These are phyloP conservation scores for Lasiommata megera DNA, from an alignment of 2,888 invertebrate species.

Conservation along the genomic window DNA sequence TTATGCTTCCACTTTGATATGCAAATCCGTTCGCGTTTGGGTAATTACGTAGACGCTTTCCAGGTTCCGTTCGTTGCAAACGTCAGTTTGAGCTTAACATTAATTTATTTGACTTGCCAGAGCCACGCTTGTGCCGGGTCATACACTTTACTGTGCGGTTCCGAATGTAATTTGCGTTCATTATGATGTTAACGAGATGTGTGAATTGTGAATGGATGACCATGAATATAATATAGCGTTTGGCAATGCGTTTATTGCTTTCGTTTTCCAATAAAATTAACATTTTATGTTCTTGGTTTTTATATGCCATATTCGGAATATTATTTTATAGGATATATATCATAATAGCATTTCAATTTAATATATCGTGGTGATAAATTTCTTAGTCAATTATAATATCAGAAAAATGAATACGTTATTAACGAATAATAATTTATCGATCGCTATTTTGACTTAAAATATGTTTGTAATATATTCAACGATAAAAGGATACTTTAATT, in stretches of 20 bases:
- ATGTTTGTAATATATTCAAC: too few species aligned
- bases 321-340: not conserved
- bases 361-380: not conserved
- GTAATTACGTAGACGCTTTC: slow-evolving; percentile 75
- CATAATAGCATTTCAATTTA: not conserved
- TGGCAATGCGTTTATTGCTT: slow-evolving; percentile 7
- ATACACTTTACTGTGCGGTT: slow-evolving; percentile 17
- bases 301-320: not conserved
- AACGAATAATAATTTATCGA: too few species aligned
- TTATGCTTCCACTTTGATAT: slow-evolving; percentile 78
- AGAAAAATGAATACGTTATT: too few species aligned
- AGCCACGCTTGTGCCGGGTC: slow-evolving; percentile 23
- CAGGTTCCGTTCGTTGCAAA: slow-evolving; percentile 62
- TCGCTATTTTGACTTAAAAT: too few species aligned
- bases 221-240: slow-evolving; percentile 6
- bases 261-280: slow-evolving; percentile 2
- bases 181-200: slow-evolving; percentile 29
- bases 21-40: slow-evolving; percentile 74
- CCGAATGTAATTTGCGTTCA: slow-evolving; percentile 23
- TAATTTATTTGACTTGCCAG: slow-evolving; percentile 35
- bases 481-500: too few species aligned
- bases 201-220: slow-evolving; percentile 21
- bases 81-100: slow-evolving; percentile 51
- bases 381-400: too few species aligned
- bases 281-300: not conserved